Base-by-base conservation (phyloP, 2,797 vertebrate genomes). In the Peromyscus attwateri region DNA sequence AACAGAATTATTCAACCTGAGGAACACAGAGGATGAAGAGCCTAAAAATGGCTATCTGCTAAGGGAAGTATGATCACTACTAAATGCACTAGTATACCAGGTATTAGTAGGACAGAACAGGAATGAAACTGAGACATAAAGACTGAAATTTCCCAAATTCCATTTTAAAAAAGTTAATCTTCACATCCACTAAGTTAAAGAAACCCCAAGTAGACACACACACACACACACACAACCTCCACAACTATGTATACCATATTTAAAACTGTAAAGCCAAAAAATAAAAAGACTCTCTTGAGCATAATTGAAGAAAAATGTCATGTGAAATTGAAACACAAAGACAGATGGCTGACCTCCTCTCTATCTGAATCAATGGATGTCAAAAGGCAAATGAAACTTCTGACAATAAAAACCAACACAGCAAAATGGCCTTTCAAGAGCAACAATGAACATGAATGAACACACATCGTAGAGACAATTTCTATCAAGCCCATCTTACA, bases 401-500 rank as follows among this genome's bases (percentile, higher is more conserved):
- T 76, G 21, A 89, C 60, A 60, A 3, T n/a, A 64, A 64, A 52
- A 77, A 57, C 31, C 10, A 82, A 21, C 17, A 34, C 12, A 70
- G 13, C 40, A 95, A 95, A 96, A 93, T 34, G 19, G 57, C 34
- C 70, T 83, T 87, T 60, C 14, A 66, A 77, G 82, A 87, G 25
- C 46, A 46, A 40, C 43, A 64, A 17, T 40, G 34, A 93, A 87
- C 40, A 55, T 23, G 31, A 82, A 46, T 85, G 31, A 93, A 96
- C 3, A 80, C 70, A 84, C 49, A 27, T 70, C 7, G 62, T 19
- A 77, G 23, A 95, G 64, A 64, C 80, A 52, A 29, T n/a, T 66
- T 57, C 46, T 64, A 76, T 31, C 12, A 83, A 40, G 49, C 10
- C 31, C n/a, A 37, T 40, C 3, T 92, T 77, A 90, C 6, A 60